Percentiles rank a stretch among this genome's conserved stretches.
Evolutionary conservation across 64 coral and sea anemone species (phyloP).

Genomic region (Cladopsammia gracilis): DNA sequence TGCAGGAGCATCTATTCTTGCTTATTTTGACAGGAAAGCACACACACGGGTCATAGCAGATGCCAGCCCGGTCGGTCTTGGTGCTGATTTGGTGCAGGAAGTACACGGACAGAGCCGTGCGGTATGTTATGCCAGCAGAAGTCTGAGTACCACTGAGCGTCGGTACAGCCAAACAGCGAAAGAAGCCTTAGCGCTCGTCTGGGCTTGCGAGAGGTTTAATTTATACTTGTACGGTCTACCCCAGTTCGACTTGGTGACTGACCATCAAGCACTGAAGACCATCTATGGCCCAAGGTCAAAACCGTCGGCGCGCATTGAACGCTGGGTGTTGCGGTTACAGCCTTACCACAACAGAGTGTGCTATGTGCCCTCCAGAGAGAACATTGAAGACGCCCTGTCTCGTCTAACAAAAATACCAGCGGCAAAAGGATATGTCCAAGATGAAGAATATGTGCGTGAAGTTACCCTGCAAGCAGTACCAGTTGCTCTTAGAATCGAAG

Average conservation of each 20-base stretch:
- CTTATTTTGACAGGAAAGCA: conserved; percentile 24
- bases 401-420: background rate
- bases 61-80: conserved; percentile 36
- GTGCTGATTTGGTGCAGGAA: conserved; percentile 21
- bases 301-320: background rate
- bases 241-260: conserved; percentile 4
- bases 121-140: conserved; percentile 38
- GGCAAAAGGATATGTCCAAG: background rate
- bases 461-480: conserved; percentile 28
- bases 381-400: conserved; percentile 2
- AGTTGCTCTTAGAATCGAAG: background rate
- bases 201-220: background rate
- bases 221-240: conserved; percentile 2
- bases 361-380: background rate
- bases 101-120: background rate
- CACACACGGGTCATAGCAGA: conserved; percentile 16
- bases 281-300: conserved; percentile 15
- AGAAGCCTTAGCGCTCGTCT: background rate
- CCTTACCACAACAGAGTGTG: background rate
- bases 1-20: background rate
- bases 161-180: background rate
- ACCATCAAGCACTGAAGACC: conserved; percentile 20
- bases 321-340: background rate
- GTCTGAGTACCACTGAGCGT: background rate
- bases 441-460: background rate